Percentiles rank a stretch among this genome's conserved stretches.
phyloP scores from a whole-genome alignment of 2,888 invertebrate genomes.

The Microplitis manilae region DNA sequence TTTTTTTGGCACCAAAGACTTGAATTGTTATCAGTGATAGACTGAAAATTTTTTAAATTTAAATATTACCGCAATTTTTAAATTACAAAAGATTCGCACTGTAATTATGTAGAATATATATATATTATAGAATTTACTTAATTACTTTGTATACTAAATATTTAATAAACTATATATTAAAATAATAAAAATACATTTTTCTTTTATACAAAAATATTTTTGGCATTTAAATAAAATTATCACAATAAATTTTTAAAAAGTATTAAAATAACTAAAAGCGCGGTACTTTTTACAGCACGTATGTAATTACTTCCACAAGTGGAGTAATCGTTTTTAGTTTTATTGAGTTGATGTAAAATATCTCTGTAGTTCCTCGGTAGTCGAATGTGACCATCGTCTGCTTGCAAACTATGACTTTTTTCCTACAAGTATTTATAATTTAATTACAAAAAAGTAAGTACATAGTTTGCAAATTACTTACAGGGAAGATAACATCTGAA shows the following conservation, averaged over 20 bases:
- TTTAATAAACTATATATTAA: not conserved
- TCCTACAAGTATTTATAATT: conserved; percentile 48
- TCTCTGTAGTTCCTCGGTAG: conserved; percentile 50
- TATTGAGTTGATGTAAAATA: conserved; percentile 51
- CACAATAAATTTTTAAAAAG: not conserved
- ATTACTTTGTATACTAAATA: conserved; percentile 1
- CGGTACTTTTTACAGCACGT: not conserved
- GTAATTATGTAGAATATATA: conserved; percentile 13
- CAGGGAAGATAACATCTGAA: conserved; percentile 78
- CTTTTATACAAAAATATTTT: not conserved
- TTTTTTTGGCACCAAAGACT: conserved; percentile 27
- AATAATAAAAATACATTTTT: not conserved
- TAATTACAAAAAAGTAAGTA: too few species aligned
- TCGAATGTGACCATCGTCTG: conserved; percentile 44
- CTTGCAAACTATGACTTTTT: conserved; percentile 54
- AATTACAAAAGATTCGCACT: conserved; percentile 6
- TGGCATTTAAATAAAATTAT: not conserved
- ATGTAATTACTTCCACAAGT: conserved; percentile 1
- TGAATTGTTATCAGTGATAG: conserved; percentile 6
- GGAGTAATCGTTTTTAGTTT: conserved; percentile 37
- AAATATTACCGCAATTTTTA: conserved; percentile 55
- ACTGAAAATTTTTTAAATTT: not conserved
- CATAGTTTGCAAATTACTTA: conserved; percentile 53
- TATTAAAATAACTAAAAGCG: not conserved
- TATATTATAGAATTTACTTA: not conserved